phyloP scores from a whole-genome alignment of 2,797 vertebrate genomes.

The Acanthurus leucopareius region DNA sequence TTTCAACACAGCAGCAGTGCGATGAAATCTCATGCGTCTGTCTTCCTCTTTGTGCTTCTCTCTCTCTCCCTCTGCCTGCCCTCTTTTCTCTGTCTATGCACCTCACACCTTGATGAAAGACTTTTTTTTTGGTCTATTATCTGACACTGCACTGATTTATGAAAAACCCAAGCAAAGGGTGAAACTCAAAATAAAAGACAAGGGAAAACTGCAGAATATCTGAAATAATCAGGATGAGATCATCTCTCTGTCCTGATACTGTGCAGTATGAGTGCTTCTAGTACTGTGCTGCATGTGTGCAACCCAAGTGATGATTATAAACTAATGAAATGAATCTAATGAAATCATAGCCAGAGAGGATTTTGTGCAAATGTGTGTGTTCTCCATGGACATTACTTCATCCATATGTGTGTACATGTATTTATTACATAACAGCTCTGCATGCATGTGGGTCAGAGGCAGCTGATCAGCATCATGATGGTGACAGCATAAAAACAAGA shows the following conservation, averaged over 20 bases:
- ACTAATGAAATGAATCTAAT: slow-evolving; percentile 44
- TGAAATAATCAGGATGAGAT: not conserved
- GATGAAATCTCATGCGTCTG: slow-evolving; percentile 19
- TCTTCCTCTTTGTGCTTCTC: not conserved
- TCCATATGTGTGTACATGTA: slow-evolving; percentile 48
- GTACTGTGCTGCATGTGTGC: slow-evolving; percentile 10
- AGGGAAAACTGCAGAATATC: not conserved
- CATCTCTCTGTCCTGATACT: not conserved
- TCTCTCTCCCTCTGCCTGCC: slow-evolving; percentile 12
- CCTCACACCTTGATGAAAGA: slow-evolving; percentile 34
- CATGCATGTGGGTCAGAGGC: slow-evolving; percentile 65
- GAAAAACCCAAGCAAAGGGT: slow-evolving; percentile 16
- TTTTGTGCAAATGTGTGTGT: slow-evolving; percentile 55
- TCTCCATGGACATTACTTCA: slow-evolving; percentile 30
- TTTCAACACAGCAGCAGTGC: slow-evolving; percentile 20
- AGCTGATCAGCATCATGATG: slow-evolving; percentile 62
- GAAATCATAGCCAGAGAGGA: slow-evolving; percentile 43
- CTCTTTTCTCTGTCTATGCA: slow-evolving; percentile 21
- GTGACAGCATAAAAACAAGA: slow-evolving; percentile 55
- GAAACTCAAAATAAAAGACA: slow-evolving; percentile 23
- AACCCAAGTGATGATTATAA: slow-evolving; percentile 22
- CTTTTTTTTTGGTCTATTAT: slow-evolving; percentile 10
- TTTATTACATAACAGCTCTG: slow-evolving; percentile 72
- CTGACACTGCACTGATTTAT: slow-evolving; percentile 46
- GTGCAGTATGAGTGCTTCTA: slow-evolving; percentile 11